Conservation (phyloP, 2,113 vertebrate species). For the Lanius ludovicianus region DNA sequence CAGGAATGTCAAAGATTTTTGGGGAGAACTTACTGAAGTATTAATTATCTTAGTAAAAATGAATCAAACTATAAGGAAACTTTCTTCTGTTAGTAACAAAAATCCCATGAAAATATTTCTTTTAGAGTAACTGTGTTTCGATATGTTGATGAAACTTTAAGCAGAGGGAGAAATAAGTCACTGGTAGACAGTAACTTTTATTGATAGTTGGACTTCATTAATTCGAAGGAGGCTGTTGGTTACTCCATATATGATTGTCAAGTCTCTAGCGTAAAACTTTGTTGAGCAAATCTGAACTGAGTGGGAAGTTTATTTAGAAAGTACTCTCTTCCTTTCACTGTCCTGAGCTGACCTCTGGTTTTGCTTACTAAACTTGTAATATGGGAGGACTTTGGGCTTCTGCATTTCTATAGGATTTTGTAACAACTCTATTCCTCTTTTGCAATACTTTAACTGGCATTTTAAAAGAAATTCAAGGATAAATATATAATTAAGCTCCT, state of each 20-base stretch:
- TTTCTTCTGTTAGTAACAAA: not conserved
- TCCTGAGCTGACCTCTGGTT: not conserved
- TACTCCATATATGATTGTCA: not conserved
- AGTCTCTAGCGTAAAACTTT: not conserved
- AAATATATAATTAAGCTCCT: constrained; percentile 36
- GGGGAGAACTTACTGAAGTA: not conserved
- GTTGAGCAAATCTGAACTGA: not conserved
- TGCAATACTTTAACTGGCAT: not conserved
- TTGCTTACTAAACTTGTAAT: not conserved
- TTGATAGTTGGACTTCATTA: not conserved
- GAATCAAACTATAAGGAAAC: not conserved
- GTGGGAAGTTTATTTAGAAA: not conserved
- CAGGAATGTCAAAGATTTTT: not conserved
- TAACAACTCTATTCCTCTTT: not conserved
- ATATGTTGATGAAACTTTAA: not conserved
- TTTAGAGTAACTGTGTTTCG: not conserved
- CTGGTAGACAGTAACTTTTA: not conserved
- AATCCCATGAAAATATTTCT: not conserved
- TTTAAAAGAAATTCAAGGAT: not conserved
- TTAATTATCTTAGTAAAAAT: not conserved
- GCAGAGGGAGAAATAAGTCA: not conserved
- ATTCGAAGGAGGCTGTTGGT: not conserved
- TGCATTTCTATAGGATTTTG: not conserved
- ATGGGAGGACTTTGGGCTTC: not conserved
- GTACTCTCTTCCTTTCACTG: not conserved